Base-by-base conservation (phyloP, 2,113 vertebrate species). In the Oncorhynchus tshawytscha region DNA sequence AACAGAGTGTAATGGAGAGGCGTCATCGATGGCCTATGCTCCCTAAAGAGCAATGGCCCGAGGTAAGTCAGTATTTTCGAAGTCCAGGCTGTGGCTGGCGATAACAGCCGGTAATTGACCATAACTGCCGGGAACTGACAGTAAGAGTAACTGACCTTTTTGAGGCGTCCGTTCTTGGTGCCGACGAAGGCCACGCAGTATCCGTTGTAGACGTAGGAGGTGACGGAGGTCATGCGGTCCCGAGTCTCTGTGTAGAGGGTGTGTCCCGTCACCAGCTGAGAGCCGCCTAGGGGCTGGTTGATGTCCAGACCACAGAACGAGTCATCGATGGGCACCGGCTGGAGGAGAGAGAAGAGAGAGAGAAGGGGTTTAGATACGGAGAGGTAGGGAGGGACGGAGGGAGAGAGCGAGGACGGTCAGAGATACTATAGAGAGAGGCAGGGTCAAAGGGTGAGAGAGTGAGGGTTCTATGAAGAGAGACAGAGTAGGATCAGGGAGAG, bases 261-360 rank as follows among this genome's bases (percentile, higher is more conserved):
- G 88, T 97, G 93, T 2, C 98, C 97, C 0, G 96, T 96, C 81
- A 99, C 97, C 1, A 98, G 93, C 29, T 92, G 93, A 0, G 96
- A 97, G 72, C 98, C 98, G 13, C 98, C 98, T 1, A 99, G 94
- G 0, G 98, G 98, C 89, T 99, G 98, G 93, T 99, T 99, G 93
- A 99, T 99, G 92, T 99, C 98, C 29, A 99, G 90, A 70, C 98
- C 98, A 0, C 98, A 99, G 94, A 99, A 99, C 3, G 96, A 96
- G 91, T 99, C 98, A 20, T 99, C 97, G 0, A 99, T 99, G 73
- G 97, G 97, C 66, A 99, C 97, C 0, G 98, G 98, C 98, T 99
- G 83, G 54, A 82, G 34, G 54, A 20, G n/a, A 72, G 45, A 24
- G 2, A 57, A n/a, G 60, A 83, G 72, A 73, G 0, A 72, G 8